phyloP scores from a whole-genome alignment of 2,113 vertebrate species.

The Podilymbus podiceps region DNA sequence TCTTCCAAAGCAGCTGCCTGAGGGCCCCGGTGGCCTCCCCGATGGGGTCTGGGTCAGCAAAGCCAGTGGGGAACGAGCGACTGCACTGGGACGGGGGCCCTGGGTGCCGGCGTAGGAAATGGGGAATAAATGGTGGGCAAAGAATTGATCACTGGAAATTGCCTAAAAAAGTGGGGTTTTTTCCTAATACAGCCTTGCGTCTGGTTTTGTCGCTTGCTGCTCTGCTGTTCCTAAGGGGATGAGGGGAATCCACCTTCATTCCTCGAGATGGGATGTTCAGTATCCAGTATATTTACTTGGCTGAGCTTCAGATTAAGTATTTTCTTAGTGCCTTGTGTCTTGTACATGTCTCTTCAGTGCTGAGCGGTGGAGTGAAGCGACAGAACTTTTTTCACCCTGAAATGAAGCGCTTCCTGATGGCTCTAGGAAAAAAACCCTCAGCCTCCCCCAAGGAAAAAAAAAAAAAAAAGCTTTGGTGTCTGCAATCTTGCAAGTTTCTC shows the following conservation, averaged over 20 bases:
- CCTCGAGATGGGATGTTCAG: background rate
- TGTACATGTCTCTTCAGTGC: background rate
- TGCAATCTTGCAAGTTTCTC: background rate
- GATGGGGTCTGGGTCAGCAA: background rate
- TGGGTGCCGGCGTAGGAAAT: background rate
- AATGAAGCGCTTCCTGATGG: background rate
- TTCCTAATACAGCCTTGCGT: background rate
- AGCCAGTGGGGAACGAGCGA: background rate
- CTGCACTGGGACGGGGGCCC: background rate
- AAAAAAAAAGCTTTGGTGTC: background rate
- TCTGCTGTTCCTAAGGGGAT: background rate
- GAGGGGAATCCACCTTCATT: background rate
- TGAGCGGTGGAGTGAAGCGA: background rate
- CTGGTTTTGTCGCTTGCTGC: background rate
- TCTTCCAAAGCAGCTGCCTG: background rate
- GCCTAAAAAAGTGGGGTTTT: fast-evolving
- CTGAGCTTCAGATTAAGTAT: background rate
- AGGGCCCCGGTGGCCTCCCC: background rate
- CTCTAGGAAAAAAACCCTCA: background rate
- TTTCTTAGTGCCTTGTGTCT: background rate
- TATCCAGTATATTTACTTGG: background rate
- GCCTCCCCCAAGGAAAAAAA: no score
- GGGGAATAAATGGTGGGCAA: background rate
- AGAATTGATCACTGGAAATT: background rate
- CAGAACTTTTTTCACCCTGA: background rate